Evolutionary conservation across 2,113 vertebrate genomes (phyloP).

Genomic region (Ia io): DNA sequence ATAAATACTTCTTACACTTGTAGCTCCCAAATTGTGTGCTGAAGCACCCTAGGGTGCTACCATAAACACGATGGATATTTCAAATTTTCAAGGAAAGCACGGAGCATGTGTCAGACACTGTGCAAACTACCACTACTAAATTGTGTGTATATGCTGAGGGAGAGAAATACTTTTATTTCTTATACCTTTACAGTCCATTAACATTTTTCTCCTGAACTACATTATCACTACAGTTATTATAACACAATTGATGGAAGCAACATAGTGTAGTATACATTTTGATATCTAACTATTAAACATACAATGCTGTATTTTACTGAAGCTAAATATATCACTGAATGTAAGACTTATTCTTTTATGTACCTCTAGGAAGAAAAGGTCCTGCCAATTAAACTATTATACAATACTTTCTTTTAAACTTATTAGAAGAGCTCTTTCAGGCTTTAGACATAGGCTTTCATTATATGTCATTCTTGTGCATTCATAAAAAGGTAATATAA

Average conservation of each 20-base stretch:
- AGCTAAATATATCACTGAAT: neutral
- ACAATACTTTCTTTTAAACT: neutral
- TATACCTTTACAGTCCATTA: neutral
- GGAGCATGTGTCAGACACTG: neutral
- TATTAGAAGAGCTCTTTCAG: neutral
- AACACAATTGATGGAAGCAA: neutral
- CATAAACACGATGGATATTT: neutral
- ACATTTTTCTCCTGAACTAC: neutral
- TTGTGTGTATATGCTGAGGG: neutral
- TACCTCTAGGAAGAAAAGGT: neutral
- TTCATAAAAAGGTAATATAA: neutral
- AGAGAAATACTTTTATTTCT: neutral
- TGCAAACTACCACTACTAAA: neutral
- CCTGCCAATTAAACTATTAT: neutral
- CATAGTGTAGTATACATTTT: neutral
- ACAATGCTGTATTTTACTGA: neutral
- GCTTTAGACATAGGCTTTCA: conserved; percentile 4
- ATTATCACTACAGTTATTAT: neutral
- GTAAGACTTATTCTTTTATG: neutral
- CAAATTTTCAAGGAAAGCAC: neutral
- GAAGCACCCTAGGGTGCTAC: neutral
- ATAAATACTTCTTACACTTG: neutral
- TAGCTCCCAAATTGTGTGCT: neutral
- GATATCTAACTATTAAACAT: conserved; percentile 10
- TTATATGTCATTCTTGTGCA: neutral